phyloP scores from a whole-genome alignment of 1,140 invertebrate genomes.

The Pseudomyrmex flavicornis region DNA sequence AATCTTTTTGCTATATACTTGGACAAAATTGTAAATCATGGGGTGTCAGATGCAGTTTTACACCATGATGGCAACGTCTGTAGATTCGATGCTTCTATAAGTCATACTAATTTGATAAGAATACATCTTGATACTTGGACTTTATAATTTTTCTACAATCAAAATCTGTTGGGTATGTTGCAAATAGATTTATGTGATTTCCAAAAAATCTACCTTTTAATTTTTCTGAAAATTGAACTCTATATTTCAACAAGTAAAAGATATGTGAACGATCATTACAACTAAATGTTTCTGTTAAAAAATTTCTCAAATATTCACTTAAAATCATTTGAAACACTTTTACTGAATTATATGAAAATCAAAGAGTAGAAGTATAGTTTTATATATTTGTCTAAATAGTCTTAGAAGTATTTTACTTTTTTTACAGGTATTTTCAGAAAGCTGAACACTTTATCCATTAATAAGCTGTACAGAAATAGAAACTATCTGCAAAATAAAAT shows the following conservation, averaged over 20 bases:
- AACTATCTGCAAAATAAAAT: slow-evolving; percentile 89
- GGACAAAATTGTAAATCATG: slow-evolving; percentile 91
- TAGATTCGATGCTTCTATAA: slow-evolving; percentile 86
- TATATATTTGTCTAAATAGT: too few relatives aligned
- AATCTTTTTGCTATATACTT: slow-evolving; percentile 89
- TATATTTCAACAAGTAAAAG: too few relatives aligned
- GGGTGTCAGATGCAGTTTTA: slow-evolving; percentile 85
- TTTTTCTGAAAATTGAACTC: too few relatives aligned
- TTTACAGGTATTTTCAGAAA: slow-evolving; percentile 89
- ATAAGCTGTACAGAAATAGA: slow-evolving; percentile 89
- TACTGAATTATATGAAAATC: too few relatives aligned
- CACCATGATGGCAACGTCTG: slow-evolving; percentile 87
- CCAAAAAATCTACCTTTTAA: too few relatives aligned
- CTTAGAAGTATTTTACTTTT: background rate
- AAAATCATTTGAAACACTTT: too few relatives aligned
- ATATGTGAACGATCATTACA: too few relatives aligned
- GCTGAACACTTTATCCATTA: slow-evolving; percentile 90
- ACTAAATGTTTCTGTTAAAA: background rate
- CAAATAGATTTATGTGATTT: background rate
- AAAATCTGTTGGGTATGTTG: slow-evolving; percentile 89
- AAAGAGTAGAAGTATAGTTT: too few relatives aligned
- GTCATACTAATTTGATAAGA: slow-evolving; percentile 87
- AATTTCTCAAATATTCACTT: background rate
- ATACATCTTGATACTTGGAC: slow-evolving; percentile 89
- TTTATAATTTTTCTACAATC: slow-evolving; percentile 91